A percentile compares a stretch with the other conserved stretches of the same genome.
These are phyloP conservation scores for Phymanthus crucifer DNA, from an alignment of 92 coral and sea anemone species.

Conservation along the genomic window DNA sequence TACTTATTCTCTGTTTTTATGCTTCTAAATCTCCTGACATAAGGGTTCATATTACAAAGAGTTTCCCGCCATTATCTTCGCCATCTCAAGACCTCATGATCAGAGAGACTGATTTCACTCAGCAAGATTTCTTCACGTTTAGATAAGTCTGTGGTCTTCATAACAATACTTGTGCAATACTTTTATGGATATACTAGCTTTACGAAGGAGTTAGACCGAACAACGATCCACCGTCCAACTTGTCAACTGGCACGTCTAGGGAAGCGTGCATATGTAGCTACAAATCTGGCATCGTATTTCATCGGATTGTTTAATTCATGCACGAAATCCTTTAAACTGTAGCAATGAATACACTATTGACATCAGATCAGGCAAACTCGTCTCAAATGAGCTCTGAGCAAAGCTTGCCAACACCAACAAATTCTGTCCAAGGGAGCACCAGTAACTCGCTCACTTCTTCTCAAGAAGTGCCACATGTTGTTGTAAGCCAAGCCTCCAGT, in stretches of 20 bases:
- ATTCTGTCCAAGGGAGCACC: neutral
- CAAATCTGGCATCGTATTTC: neutral
- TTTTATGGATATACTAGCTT: neutral
- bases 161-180: neutral
- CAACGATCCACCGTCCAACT: neutral
- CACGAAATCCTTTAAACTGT: neutral
- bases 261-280: no score
- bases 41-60: neutral
- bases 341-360: neutral
- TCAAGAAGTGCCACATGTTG: neutral
- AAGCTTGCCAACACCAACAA: neutral
- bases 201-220: neutral
- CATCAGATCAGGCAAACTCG: neutral
- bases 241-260: neutral
- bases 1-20: no score
- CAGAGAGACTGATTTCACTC: no score
- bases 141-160: neutral
- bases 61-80: conserved; percentile 2
- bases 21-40: no score
- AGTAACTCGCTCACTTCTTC: neutral
- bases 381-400: neutral
- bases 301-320: neutral
- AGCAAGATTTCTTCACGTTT: neutral
- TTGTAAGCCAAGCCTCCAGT: neutral
- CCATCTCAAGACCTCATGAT: neutral